Evolutionary conservation across 2,888 invertebrate species (phyloP).

Genomic region (Omphaloscelis lunosa): DNA sequence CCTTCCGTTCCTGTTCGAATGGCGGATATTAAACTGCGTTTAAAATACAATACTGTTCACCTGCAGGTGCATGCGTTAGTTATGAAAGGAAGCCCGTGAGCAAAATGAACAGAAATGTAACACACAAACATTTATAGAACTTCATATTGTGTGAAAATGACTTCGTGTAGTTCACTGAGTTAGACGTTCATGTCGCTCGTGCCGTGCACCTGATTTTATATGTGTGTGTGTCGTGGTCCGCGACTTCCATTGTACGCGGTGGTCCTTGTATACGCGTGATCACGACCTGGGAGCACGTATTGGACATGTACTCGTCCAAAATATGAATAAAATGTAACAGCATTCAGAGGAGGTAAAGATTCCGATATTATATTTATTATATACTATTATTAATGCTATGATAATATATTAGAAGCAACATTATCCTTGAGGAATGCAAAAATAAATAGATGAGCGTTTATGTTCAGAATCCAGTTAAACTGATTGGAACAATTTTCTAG

Average conservation of each 20-base stretch:
- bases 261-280: conserved; percentile 26
- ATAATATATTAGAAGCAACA: not conserved
- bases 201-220: not conserved
- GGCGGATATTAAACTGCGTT: conserved; percentile 13
- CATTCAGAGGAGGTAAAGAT: not conserved
- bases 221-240: conserved; percentile 18
- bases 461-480: not conserved
- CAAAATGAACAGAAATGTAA: not conserved
- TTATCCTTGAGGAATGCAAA: conserved; percentile 1
- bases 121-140: not conserved
- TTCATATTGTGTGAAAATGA: not conserved
- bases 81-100: conserved; percentile 8
- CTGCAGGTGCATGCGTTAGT: conserved; percentile 16
- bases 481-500: conserved; percentile 3
- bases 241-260: conserved; percentile 26
- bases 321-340: conserved; percentile 3
- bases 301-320: conserved; percentile 14
- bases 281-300: conserved; percentile 23
- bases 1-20: conserved; percentile 29
- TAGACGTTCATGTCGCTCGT: not conserved
- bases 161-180: not conserved
- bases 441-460: not conserved
- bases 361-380: too few relatives aligned
- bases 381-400: too few relatives aligned
- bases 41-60: conserved; percentile 36